Conservation (phyloP, 2,797 vertebrate genomes). For the Hippopotamyrus pictus region DNA sequence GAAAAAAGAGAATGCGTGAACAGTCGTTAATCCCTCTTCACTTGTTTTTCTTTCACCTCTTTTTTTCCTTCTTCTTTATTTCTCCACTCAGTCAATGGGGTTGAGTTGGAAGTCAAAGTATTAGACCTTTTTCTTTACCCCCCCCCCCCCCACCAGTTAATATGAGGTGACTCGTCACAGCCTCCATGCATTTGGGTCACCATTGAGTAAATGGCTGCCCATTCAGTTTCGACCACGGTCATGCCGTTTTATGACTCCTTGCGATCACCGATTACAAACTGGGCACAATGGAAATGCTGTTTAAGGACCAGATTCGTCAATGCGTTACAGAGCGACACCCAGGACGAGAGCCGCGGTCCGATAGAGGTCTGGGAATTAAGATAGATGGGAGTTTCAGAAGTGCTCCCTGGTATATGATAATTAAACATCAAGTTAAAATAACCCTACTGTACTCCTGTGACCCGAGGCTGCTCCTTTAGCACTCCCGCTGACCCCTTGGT, state of each 20-base stretch:
- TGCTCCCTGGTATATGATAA: slow-evolving; percentile 47
- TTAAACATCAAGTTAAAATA: slow-evolving; percentile 47
- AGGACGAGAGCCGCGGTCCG: slow-evolving; percentile 45
- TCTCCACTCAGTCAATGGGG: slow-evolving; percentile 47
- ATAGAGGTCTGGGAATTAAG: slow-evolving; percentile 50
- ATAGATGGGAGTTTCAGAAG: slow-evolving; percentile 55
- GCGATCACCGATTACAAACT: slow-evolving; percentile 63
- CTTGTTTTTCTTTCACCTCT: slow-evolving; percentile 50
- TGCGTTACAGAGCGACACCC: slow-evolving; percentile 59
- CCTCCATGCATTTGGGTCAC: slow-evolving; percentile 42
- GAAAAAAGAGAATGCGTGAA: slow-evolving; percentile 68
- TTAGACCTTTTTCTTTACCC: slow-evolving; percentile 44
- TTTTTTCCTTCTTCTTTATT: slow-evolving; percentile 29
- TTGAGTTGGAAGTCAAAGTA: slow-evolving; percentile 59
- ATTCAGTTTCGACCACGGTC: slow-evolving; percentile 44
- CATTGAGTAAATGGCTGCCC: slow-evolving; percentile 46
- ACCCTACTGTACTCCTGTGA: slow-evolving; percentile 63
- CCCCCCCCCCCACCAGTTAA: slow-evolving; percentile 54
- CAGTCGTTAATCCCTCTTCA: slow-evolving; percentile 71
- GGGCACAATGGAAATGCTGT: slow-evolving; percentile 56
- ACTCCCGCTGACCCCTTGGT: slow-evolving; percentile 65
- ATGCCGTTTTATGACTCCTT: slow-evolving; percentile 59
- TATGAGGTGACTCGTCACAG: slow-evolving; percentile 57
- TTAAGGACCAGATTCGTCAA: slow-evolving; percentile 58
- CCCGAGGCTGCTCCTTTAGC: slow-evolving; percentile 65